Evolutionary conservation across 2,113 vertebrate genomes (phyloP), one percentile per base, ranked within the genome.

Genomic region (Pelusios castaneus): DNA sequence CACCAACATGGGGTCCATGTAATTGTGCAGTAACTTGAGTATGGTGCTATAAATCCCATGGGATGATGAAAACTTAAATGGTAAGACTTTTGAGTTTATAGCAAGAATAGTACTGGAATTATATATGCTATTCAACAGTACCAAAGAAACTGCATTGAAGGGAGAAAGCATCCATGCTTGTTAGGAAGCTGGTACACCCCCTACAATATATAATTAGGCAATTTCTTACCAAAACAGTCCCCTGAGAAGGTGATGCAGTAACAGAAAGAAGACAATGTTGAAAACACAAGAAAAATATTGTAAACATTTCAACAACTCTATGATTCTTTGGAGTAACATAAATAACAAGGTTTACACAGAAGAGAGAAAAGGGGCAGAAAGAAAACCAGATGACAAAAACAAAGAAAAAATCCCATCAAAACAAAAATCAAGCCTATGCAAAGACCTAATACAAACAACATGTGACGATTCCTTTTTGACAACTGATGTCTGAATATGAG

Each of bases 201-300:
- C 79, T 78, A 82, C 87, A 60, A 73, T 38, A 94, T 95, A 88
- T 38, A 93, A 94, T 88, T 76, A 87, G 90, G 76, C 83, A 90
- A 96, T 89, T n/a, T 98, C 98, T 99, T 99, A 99, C 98, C 98
- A 97, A 98, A 99, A 99, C n/a, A 98, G 98, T 98, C 98, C 98
- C 98, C 98, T 99, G 98, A 97, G 97, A 96, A 97, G 94, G 96
- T 91, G 95, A 98, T 97, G 98, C 98, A 97, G 82, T 96, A 97
- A 98, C 88, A 95, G 90, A 98, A 97, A 95, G 97, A 96, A 98
- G 93, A 98, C 87, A 96, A 97, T 96, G 97, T 95, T 97, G 93
- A 98, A 97, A 97, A 92, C 67, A 93, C 80, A 91, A 92, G 49
- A 83, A 24, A 47, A 95, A 85, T 87, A 89, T 43, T 73, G 60